These are phyloP conservation scores for Chauna torquata DNA, from an alignment of 2,113 vertebrate genomes.

Conservation along the genomic window DNA sequence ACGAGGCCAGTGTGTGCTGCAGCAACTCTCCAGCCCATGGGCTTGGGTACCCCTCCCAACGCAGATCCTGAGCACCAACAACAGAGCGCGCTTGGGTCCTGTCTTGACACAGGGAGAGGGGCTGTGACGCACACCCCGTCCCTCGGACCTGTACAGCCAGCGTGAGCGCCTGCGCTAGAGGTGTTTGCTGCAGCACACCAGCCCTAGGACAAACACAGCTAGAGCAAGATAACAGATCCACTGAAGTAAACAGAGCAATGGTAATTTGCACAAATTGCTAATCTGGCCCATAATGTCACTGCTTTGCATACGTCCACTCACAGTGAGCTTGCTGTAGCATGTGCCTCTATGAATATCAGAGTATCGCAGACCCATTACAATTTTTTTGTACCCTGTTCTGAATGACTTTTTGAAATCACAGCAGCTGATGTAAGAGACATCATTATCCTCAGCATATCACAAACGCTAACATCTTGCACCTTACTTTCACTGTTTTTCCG, in stretches of 20 bases:
- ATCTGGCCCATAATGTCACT: background rate
- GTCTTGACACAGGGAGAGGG: background rate
- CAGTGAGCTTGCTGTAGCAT: background rate
- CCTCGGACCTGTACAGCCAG: background rate
- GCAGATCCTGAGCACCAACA: background rate
- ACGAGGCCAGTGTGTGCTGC: rapidly evolving
- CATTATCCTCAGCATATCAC: background rate
- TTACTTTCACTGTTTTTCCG: background rate
- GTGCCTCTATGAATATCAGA: background rate
- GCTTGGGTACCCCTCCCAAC: background rate
- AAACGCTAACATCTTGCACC: background rate
- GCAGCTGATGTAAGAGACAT: background rate
- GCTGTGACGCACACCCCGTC: background rate
- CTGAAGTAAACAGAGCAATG: background rate
- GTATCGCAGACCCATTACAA: background rate
- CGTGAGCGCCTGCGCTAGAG: background rate
- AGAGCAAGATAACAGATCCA: background rate
- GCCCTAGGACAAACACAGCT: background rate
- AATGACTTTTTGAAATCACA: background rate
- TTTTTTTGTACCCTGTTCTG: background rate
- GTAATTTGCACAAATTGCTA: background rate
- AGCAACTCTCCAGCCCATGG: background rate
- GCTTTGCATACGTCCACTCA: background rate
- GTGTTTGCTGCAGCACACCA: background rate
- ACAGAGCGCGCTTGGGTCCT: background rate